A percentile compares a stretch with the other conserved stretches of the same genome.
phyloP scores from a whole-genome alignment of 1,140 invertebrate genomes.

The Teleopsis dalmanni region DNA sequence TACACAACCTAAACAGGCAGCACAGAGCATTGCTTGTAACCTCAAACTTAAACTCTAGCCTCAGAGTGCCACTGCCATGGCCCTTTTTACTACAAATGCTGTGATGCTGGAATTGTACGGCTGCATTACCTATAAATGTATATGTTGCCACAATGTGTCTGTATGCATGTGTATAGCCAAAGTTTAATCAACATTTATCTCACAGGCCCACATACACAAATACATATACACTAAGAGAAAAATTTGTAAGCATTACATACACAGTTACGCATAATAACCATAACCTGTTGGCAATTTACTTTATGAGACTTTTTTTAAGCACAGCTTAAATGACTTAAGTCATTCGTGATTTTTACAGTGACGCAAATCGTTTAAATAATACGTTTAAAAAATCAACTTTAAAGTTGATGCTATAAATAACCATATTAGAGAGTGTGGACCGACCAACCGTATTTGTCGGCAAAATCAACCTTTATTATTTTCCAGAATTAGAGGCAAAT shows the following conservation, averaged over 20 bases:
- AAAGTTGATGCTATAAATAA: too few species aligned
- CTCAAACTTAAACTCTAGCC: slow-evolving; percentile 31
- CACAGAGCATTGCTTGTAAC: slow-evolving; percentile 35
- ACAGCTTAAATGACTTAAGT: background rate
- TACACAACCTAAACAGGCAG: too few species aligned
- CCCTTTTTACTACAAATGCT: slow-evolving; percentile 33
- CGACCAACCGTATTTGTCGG: too few species aligned
- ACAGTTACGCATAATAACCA: slow-evolving; percentile 5
- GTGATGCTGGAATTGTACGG: slow-evolving; percentile 11
- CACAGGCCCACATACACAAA: background rate
- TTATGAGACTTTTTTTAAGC: slow-evolving; percentile 30
- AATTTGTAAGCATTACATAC: background rate
- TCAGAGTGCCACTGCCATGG: slow-evolving; percentile 42
- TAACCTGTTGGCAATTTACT: slow-evolving; percentile 42
- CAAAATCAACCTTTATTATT: too few species aligned
- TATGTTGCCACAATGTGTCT: slow-evolving; percentile 12
- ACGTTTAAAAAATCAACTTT: too few species aligned
- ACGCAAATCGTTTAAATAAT: too few species aligned
- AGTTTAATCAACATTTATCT: background rate
- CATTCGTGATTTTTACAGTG: too few species aligned
- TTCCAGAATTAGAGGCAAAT: too few species aligned
- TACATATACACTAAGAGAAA: too few species aligned
- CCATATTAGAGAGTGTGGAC: too few species aligned
- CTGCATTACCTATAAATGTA: slow-evolving; percentile 11
- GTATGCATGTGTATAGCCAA: background rate